Percentiles rank a stretch among this genome's conserved stretches.
Conservation (phyloP, 2,888 invertebrate species). For the Schrankia costaestrigalis region DNA sequence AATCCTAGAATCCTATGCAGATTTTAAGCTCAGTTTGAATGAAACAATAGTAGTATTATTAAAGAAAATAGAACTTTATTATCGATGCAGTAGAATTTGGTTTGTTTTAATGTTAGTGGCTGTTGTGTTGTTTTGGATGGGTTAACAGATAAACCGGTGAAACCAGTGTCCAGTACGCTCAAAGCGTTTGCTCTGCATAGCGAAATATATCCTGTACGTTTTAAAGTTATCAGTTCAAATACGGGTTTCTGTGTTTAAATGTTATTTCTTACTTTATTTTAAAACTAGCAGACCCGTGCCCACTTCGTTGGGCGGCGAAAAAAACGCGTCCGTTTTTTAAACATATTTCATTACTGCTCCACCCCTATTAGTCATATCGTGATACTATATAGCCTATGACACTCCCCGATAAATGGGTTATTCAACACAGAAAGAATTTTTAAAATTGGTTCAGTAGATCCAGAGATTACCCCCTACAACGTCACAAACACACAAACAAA, state of each 20-base stretch:
- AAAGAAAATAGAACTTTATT: constrained; percentile 5
- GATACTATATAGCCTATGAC: no score
- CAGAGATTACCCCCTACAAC: no score
- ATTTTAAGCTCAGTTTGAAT: background rate
- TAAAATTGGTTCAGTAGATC: no score
- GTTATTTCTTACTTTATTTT: constrained; percentile 5
- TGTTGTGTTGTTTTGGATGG: constrained; percentile 31
- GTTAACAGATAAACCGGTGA: constrained; percentile 51
- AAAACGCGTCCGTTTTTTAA: no score
- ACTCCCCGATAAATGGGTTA: no score
- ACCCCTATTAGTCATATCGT: no score
- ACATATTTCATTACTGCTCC: no score
- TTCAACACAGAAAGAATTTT: no score
- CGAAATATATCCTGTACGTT: constrained; percentile 60
- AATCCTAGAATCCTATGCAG: constrained; percentile 25
- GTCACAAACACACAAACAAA: no score
- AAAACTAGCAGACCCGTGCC: no score
- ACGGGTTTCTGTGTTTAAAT: constrained; percentile 1
- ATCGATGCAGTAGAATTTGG: constrained; percentile 13
- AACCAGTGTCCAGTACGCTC: constrained; percentile 56
- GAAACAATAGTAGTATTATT: constrained; percentile 1
- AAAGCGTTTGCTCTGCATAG: constrained; percentile 54
- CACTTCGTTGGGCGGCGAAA: no score
- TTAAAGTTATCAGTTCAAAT: constrained; percentile 43
- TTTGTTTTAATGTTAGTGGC: constrained; percentile 12